Evolutionary conservation across 2,113 vertebrate genomes (phyloP).

Genomic region (Vombatus ursinus): DNA sequence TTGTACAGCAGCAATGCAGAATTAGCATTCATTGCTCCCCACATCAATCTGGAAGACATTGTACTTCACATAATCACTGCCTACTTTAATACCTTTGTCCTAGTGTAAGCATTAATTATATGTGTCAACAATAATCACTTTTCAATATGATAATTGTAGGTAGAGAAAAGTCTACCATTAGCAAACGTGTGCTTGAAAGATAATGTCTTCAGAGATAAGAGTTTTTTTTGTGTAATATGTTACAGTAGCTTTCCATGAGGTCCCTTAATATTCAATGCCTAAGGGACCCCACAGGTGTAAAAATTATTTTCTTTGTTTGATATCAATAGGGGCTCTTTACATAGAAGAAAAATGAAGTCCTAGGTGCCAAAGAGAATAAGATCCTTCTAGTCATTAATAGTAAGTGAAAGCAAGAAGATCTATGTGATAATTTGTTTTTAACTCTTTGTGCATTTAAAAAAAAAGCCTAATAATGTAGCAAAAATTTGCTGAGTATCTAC

Average conservation of each 20-base stretch:
- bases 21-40: slow-evolving; percentile 76
- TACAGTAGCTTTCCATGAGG: slow-evolving; percentile 13
- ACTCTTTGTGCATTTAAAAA: background rate
- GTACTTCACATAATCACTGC: slow-evolving; percentile 78
- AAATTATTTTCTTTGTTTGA: background rate
- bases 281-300: background rate
- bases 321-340: slow-evolving; percentile 24
- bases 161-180: slow-evolving; percentile 65
- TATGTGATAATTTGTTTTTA: background rate
- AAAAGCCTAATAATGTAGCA: background rate
- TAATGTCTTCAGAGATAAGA: slow-evolving; percentile 56
- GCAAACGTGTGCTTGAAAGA: slow-evolving; percentile 66
- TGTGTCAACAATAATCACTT: slow-evolving; percentile 77
- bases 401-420: background rate
- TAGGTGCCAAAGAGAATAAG: background rate
- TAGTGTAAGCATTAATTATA: slow-evolving; percentile 78
- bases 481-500: background rate
- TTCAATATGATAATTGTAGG: slow-evolving; percentile 76
- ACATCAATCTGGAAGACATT: slow-evolving; percentile 77
- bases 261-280: slow-evolving; percentile 27
- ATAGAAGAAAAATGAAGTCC: background rate
- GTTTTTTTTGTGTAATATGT: slow-evolving; percentile 51
- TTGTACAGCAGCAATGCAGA: slow-evolving; percentile 71
- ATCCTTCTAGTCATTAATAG: background rate
- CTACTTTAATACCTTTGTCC: slow-evolving; percentile 77